phyloP scores from a whole-genome alignment of 2,888 invertebrate genomes.

The Meandrusa payeni region DNA sequence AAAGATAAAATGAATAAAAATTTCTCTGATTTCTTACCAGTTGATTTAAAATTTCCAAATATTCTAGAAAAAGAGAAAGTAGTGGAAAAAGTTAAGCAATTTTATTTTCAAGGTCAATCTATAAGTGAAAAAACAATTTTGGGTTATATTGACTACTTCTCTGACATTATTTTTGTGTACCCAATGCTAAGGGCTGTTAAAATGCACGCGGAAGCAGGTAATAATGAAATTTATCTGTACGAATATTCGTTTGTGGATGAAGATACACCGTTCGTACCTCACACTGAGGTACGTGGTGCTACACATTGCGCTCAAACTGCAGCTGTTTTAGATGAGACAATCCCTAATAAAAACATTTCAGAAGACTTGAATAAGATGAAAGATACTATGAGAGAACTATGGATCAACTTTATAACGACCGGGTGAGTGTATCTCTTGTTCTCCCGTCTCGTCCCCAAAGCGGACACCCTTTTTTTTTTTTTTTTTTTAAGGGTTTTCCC shows the following conservation, averaged over 20 bases:
- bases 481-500: no score
- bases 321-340: slow-evolving; percentile 28
- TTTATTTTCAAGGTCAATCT: slow-evolving; percentile 44
- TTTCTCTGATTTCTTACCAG: slow-evolving; percentile 52
- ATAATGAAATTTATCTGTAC: slow-evolving; percentile 45
- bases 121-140: slow-evolving; percentile 32
- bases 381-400: slow-evolving; percentile 18
- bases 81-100: slow-evolving; percentile 36
- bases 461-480: no score
- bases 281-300: slow-evolving; percentile 40
- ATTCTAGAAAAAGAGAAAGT: slow-evolving; percentile 34
- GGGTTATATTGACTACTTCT: slow-evolving; percentile 35
- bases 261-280: slow-evolving; percentile 33
- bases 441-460: no score
- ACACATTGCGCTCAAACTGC: slow-evolving; percentile 40
- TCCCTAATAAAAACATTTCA: slow-evolving; percentile 8
- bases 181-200: slow-evolving; percentile 38
- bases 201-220: slow-evolving; percentile 34
- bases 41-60: slow-evolving; percentile 36
- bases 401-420: slow-evolving; percentile 29
- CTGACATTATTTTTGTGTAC: slow-evolving; percentile 52
- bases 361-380: slow-evolving; percentile 18
- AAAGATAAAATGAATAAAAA: slow-evolving; percentile 46
- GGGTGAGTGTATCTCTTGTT: no score
- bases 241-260: slow-evolving; percentile 44